A percentile compares a stretch with the other conserved stretches of the same genome.
phyloP scores from a whole-genome alignment of 1,140 invertebrate species.

The Triops longicaudatus region DNA sequence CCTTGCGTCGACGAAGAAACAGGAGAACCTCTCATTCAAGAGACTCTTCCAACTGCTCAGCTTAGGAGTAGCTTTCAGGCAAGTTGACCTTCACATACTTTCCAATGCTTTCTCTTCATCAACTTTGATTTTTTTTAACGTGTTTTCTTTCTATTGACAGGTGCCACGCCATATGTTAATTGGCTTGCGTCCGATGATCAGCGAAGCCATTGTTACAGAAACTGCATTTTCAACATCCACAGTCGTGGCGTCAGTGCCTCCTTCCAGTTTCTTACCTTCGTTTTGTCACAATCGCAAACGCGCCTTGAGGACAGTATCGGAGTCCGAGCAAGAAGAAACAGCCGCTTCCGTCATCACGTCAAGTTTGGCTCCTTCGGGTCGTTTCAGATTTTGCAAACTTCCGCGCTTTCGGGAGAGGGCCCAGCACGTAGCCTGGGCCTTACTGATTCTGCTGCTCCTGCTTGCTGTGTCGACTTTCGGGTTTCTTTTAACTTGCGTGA shows the following conservation, averaged over 20 bases:
- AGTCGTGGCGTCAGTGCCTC: background rate
- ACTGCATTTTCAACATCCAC: background rate
- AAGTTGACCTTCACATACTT: background rate
- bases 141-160: background rate
- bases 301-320: background rate
- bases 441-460: constrained; percentile 17
- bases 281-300: constrained; percentile 22
- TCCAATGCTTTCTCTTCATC: background rate
- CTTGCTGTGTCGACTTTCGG: constrained; percentile 21
- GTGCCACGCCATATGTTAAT: background rate
- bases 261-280: background rate
- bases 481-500: constrained; percentile 24
- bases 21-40: background rate
- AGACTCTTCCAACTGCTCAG: background rate
- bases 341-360: background rate
- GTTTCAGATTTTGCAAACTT: constrained; percentile 18
- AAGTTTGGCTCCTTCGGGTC: background rate
- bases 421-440: constrained; percentile 20
- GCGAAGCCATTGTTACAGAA: background rate
- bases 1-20: background rate
- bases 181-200: background rate
- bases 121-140: too few species aligned
- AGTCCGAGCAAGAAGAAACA: background rate
- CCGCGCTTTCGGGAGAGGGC: constrained; percentile 26
- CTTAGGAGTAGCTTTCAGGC: background rate